Evolutionary conservation across 2,888 invertebrate genomes (phyloP).

Genomic region (Scaptomyza reducta): DNA sequence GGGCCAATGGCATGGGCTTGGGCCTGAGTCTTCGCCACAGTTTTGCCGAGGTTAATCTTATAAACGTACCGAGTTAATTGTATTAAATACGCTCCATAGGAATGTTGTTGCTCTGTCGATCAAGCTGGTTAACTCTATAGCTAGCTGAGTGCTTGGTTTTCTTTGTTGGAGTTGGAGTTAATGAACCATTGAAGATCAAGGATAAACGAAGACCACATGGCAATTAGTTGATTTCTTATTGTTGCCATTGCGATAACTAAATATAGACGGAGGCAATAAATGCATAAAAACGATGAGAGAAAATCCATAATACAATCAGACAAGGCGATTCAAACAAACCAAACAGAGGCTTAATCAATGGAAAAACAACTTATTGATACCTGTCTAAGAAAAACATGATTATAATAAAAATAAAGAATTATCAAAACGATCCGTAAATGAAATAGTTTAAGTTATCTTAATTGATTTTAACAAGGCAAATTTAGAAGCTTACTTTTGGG

Average conservation of each 20-base stretch:
- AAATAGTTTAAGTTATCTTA: not conserved
- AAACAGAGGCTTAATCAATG: conserved; percentile 31
- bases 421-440: not conserved
- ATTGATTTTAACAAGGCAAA: no score
- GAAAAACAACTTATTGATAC: conserved; percentile 14
- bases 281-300: conserved; percentile 31
- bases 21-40: conserved; percentile 6
- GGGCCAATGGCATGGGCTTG: conserved; percentile 7
- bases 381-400: not conserved
- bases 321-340: conserved; percentile 10
- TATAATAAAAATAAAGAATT: not conserved
- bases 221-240: conserved; percentile 75
- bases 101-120: conserved; percentile 43
- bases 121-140: conserved; percentile 11
- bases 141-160: conserved; percentile 8
- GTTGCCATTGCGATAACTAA: conserved; percentile 64
- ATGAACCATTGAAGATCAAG: conserved; percentile 81
- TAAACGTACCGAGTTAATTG: conserved; percentile 77
- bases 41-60: conserved; percentile 70
- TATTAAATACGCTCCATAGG: conserved; percentile 76
- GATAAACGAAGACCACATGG: conserved; percentile 72
- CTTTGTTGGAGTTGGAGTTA: conserved; percentile 61
- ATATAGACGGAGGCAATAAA: conserved; percentile 65
- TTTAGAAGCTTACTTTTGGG: conserved; percentile 49
- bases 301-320: conserved; percentile 2